phyloP scores from a whole-genome alignment of 2,888 invertebrate species.

The Andrena trimmerana region DNA sequence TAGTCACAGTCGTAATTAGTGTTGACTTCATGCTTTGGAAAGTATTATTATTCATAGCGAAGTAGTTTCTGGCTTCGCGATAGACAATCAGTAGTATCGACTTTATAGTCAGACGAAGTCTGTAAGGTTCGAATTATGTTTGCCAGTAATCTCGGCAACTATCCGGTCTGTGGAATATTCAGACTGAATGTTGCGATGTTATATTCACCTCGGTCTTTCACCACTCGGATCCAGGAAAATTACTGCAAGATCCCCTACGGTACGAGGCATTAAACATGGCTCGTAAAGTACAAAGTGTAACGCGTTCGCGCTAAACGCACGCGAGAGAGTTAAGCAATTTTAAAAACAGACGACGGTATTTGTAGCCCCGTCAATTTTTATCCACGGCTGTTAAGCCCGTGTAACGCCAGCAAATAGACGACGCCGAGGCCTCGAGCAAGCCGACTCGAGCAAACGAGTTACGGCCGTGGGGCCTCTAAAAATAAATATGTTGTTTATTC shows the following conservation, averaged over 20 bases:
- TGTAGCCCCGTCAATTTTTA: conserved; percentile 67
- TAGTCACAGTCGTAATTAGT: conserved; percentile 48
- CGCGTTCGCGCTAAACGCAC: background rate
- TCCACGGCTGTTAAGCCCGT: conserved; percentile 65
- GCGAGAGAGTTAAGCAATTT: conserved; percentile 41
- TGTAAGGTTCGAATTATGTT: background rate
- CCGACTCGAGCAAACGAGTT: conserved; percentile 71
- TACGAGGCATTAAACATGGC: background rate
- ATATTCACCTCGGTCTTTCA: no score
- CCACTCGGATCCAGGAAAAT: no score
- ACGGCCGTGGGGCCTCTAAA: conserved; percentile 82
- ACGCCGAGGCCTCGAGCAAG: conserved; percentile 48
- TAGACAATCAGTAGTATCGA: no score
- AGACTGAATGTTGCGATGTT: no score
- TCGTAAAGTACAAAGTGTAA: background rate
- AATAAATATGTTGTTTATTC: conserved; percentile 86
- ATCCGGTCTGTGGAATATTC: no score
- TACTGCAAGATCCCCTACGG: background rate
- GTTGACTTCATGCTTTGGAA: conserved; percentile 46
- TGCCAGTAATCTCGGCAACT: background rate
- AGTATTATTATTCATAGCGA: background rate
- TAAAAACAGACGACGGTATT: conserved; percentile 36
- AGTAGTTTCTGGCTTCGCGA: background rate
- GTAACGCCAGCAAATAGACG: conserved; percentile 70
- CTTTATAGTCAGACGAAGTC: background rate